phyloP scores from a whole-genome alignment of 2,797 vertebrate genomes.

The Coreius guichenoti region DNA sequence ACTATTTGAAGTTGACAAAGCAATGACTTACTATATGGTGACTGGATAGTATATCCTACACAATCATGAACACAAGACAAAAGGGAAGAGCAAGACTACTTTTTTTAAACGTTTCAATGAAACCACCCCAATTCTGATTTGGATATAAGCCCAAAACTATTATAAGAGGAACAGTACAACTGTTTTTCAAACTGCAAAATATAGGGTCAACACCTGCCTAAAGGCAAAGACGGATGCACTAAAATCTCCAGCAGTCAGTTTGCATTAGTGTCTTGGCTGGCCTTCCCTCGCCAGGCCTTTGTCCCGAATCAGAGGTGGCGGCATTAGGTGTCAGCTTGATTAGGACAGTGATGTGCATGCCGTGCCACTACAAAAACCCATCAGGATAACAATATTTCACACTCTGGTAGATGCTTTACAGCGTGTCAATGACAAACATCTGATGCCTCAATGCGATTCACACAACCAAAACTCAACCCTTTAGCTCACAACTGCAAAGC shows the following conservation, averaged over 20 bases:
- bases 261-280: conserved; percentile 45
- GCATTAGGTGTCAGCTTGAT: conserved; percentile 55
- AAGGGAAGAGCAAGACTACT: conserved; percentile 6
- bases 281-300: conserved; percentile 41
- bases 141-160: conserved; percentile 3
- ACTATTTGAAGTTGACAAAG: conserved; percentile 21
- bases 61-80: background rate
- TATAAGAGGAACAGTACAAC: background rate
- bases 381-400: conserved; percentile 49
- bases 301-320: conserved; percentile 34
- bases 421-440: conserved; percentile 37
- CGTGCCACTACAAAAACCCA: conserved; percentile 16
- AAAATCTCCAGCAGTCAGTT: conserved; percentile 47
- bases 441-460: conserved; percentile 17
- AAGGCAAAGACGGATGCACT: conserved; percentile 20
- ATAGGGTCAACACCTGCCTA: conserved; percentile 35
- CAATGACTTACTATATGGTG: conserved; percentile 14
- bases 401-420: conserved; percentile 46
- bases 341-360: conserved; percentile 47
- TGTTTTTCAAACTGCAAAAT: conserved; percentile 17
- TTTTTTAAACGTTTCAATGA: background rate
- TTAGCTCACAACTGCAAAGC: conserved; percentile 11
- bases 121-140: background rate
- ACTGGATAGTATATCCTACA: conserved; percentile 9
- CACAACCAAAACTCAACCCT: conserved; percentile 15